These are phyloP conservation scores for Pollenia griseotomentosa DNA, from an alignment of 2,888 invertebrate species.

Conservation along the genomic window DNA sequence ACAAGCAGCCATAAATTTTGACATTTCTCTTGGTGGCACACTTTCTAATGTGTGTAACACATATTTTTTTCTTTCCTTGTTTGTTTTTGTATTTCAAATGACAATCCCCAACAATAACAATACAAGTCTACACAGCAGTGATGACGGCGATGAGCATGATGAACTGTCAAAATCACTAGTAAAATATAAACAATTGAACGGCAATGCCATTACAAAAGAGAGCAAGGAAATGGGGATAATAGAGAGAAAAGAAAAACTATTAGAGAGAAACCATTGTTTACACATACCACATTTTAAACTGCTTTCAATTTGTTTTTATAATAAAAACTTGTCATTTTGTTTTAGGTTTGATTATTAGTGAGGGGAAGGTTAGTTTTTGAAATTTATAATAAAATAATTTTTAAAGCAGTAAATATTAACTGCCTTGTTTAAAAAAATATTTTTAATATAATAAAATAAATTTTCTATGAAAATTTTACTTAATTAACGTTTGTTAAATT, in stretches of 20 bases:
- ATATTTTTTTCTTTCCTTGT: conserved; percentile 36
- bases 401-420: too few relatives aligned
- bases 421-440: too few relatives aligned
- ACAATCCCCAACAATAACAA: conserved; percentile 53
- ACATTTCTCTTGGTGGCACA: conserved; percentile 72
- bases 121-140: conserved; percentile 28
- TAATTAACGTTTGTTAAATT: too few relatives aligned
- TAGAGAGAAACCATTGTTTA: background rate
- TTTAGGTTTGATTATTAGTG: background rate
- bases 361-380: background rate
- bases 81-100: conserved; percentile 52
- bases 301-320: background rate
- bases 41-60: conserved; percentile 68
- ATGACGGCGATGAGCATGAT: conserved; percentile 17
- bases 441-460: too few relatives aligned
- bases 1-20: conserved; percentile 66
- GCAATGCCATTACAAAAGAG: conserved; percentile 42
- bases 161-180: conserved; percentile 53
- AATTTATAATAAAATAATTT: too few relatives aligned
- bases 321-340: background rate
- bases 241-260: background rate
- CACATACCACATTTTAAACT: too few relatives aligned
- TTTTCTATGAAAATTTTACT: too few relatives aligned
- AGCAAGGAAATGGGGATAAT: background rate
- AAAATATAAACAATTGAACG: conserved; percentile 61